Conservation (phyloP, 2,113 vertebrate genomes). For the Hucho hucho region DNA sequence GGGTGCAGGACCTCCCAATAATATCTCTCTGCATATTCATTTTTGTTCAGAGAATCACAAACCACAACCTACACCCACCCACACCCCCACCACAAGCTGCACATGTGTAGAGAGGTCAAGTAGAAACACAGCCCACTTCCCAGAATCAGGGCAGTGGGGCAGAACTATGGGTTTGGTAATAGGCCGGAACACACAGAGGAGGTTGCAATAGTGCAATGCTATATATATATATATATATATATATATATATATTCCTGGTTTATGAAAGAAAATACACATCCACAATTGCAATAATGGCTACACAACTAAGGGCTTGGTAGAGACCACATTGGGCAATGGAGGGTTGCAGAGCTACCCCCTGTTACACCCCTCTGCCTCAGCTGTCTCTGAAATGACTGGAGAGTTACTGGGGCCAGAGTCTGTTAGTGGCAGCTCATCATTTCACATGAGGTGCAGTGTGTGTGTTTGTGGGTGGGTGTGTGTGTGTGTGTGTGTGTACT, state of each 20-base stretch:
- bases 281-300: background rate
- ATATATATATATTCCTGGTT: background rate
- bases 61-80: background rate
- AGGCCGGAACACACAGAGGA: background rate
- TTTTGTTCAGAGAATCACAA: background rate
- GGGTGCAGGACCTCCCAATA: no score
- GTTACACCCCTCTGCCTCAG: background rate
- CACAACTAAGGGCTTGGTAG: conserved; percentile 18
- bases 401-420: conserved; percentile 25
- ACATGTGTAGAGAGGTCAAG: background rate
- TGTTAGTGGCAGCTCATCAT: conserved; percentile 43
- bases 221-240: background rate
- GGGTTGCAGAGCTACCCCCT: conserved; percentile 25
- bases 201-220: background rate
- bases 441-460: conserved; percentile 25
- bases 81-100: background rate
- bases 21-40: no score
- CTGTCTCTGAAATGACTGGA: background rate
- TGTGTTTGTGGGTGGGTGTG: conserved; percentile 8
- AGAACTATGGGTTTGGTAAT: background rate
- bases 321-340: conserved; percentile 3
- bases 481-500: conserved; percentile 20
- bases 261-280: conserved; percentile 10
- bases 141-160: background rate
- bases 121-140: background rate